Conservation (phyloP, 2,888 invertebrate genomes). For the Galerucella pusilla region DNA sequence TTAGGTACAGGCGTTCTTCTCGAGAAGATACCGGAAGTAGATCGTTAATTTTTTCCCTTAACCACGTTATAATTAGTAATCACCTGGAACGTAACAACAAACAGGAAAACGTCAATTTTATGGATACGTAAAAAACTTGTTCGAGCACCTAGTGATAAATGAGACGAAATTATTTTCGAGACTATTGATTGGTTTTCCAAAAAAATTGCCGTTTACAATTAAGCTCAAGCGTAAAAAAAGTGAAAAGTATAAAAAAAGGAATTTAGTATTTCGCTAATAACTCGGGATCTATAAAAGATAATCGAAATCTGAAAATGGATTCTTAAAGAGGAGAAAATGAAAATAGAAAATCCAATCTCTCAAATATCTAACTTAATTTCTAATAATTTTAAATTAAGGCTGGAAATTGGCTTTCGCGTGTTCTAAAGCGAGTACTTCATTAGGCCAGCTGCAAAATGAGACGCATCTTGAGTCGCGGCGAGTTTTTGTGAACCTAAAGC, state of each 20-base stretch:
- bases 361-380: no score
- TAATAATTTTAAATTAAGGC: no score
- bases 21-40: neutral
- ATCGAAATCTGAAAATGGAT: no score
- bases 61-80: constrained; percentile 4
- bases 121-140: neutral
- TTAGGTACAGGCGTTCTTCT: neutral
- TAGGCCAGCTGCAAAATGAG: no score
- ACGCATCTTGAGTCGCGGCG: no score
- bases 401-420: no score
- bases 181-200: neutral
- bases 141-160: neutral
- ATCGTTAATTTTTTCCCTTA: neutral
- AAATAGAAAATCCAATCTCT: no score
- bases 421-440: no score
- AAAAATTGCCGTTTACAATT: neutral
- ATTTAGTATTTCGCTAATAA: no score
- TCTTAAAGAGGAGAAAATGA: no score
- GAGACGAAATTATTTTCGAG: neutral
- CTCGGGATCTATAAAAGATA: no score
- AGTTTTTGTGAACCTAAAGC: no score
- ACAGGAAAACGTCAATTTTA: neutral
- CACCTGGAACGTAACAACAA: neutral
- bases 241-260: neutral
- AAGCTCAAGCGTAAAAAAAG: neutral